Conservation (phyloP, 2,113 vertebrate genomes). For the Chroicocephalus ridibundus region DNA sequence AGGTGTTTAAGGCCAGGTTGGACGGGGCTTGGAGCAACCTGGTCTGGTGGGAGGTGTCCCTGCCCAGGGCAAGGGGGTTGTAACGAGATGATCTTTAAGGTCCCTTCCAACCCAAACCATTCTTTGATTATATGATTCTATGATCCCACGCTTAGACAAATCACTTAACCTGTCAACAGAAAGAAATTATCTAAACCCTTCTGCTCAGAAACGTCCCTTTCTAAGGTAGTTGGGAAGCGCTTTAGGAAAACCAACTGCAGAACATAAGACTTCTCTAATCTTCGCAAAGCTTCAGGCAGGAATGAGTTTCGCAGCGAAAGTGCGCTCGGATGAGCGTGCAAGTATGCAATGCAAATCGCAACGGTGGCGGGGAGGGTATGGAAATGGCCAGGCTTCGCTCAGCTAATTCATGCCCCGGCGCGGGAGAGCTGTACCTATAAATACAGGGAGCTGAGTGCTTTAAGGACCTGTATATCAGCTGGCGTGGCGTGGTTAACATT, state of each 20-base stretch:
- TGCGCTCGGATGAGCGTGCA: rapidly evolving
- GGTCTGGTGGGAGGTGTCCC: neutral
- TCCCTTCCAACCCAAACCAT: neutral
- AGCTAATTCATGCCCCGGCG: neutral
- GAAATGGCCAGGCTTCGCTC: constrained; percentile 21
- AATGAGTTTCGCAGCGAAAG: neutral
- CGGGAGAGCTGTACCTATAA: neutral
- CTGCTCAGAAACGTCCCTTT: neutral
- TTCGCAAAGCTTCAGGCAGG: neutral
- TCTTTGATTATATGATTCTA: neutral
- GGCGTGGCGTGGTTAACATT: neutral
- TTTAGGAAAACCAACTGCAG: neutral
- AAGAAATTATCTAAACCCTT: neutral
- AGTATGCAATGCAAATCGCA: neutral
- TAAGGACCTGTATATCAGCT: constrained; percentile 28
- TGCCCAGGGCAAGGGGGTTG: neutral
- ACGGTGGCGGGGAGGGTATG: constrained; percentile 15
- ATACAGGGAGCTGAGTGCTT: constrained; percentile 37
- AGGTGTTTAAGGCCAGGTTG: neutral
- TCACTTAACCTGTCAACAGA: neutral
- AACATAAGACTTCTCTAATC: neutral
- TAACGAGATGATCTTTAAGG: neutral
- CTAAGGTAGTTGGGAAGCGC: neutral
- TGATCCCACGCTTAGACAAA: rapidly evolving
- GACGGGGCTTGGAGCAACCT: neutral